Evolutionary conservation across 2,797 vertebrate species (phyloP).

Genomic region (Pempheris klunzingeri): DNA sequence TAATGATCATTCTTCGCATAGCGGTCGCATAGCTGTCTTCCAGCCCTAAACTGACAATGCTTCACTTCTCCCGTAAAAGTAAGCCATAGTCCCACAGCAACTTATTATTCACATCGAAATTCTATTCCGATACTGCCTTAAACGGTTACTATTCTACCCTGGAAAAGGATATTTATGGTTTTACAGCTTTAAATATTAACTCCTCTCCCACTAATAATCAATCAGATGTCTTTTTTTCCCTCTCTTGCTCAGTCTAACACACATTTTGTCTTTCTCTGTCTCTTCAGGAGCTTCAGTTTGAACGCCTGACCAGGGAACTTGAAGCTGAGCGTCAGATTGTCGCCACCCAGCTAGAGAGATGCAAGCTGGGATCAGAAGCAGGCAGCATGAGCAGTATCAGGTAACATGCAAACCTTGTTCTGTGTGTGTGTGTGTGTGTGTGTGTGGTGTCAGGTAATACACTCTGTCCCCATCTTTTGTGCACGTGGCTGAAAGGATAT

Average conservation of each 20-base stretch:
- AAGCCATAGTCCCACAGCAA: conserved; percentile 14
- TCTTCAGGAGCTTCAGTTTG: conserved; percentile 97
- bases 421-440: not conserved
- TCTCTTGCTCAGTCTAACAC: not conserved
- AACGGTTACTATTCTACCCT: conserved; percentile 3
- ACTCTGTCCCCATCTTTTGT: conserved; percentile 7
- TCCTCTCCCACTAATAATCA: not conserved
- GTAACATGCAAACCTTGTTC: conserved; percentile 72
- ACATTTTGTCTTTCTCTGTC: conserved; percentile 15
- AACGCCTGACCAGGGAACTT: conserved; percentile 97
- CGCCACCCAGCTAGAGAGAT: conserved; percentile 98
- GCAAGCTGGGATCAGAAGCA: conserved; percentile 97
- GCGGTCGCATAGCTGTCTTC: conserved; percentile 23
- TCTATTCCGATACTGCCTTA: not conserved
- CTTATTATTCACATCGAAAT: conserved; percentile 1
- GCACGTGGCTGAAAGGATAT: conserved; percentile 6
- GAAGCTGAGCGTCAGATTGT: conserved; percentile 99
- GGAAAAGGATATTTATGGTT: not conserved
- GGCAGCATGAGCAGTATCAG: conserved; percentile 99
- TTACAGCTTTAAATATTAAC: not conserved
- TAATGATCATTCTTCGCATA: conserved; percentile 49
- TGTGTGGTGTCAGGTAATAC: not conserved
- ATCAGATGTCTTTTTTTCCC: not conserved
- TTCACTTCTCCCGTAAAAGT: conserved; percentile 19
- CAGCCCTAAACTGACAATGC: conserved; percentile 40